A percentile compares a stretch with the other conserved stretches of the same genome.
phyloP scores from a whole-genome alignment of 1,140 invertebrate genomes.

The Eulimnadia texana region DNA sequence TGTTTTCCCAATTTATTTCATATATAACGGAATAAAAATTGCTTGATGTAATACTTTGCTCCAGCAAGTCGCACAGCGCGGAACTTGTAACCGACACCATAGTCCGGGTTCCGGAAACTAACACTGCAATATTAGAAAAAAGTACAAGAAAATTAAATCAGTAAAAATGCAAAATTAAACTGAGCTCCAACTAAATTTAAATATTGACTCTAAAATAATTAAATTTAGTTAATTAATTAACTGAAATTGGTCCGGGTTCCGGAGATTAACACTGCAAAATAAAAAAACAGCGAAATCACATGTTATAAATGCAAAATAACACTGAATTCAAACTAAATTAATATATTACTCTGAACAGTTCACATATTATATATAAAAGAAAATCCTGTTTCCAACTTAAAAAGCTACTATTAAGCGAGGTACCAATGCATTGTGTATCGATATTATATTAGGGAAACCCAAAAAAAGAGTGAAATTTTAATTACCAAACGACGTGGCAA shows the following conservation, averaged over 20 bases:
- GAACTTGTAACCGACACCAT: conserved; percentile 57
- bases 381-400: too few species aligned
- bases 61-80: conserved; percentile 50
- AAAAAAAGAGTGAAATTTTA: conserved; percentile 14
- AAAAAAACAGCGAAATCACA: too few species aligned
- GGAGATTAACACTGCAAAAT: too few species aligned
- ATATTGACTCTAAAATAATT: neutral
- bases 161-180: conserved; percentile 11
- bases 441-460: too few species aligned
- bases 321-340: too few species aligned
- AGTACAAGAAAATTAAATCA: neutral
- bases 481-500: conserved; percentile 36
- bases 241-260: too few species aligned
- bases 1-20: neutral
- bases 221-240: neutral
- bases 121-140: conserved; percentile 15
- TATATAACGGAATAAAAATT: neutral
- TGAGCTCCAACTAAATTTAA: neutral
- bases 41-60: conserved; percentile 31
- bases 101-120: conserved; percentile 32
- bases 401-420: too few species aligned
- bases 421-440: too few species aligned
- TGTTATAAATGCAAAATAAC: too few species aligned
- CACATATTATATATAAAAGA: too few species aligned
- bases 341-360: too few species aligned